Conservation (phyloP, 2,797 vertebrate species). For the Smutsia gigantea region DNA sequence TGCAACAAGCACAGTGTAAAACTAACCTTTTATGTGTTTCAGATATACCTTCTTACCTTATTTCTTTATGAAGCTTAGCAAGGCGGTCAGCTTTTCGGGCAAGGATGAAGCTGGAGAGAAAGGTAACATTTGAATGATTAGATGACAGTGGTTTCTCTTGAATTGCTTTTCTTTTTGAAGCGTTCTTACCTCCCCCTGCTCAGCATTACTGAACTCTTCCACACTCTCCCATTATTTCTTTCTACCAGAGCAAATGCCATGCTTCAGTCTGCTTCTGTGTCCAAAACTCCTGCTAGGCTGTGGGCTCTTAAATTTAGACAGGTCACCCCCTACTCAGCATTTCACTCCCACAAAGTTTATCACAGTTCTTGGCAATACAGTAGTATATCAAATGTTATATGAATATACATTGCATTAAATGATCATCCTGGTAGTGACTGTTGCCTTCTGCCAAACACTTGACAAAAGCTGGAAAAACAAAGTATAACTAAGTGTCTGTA, state of each 20-base stretch:
- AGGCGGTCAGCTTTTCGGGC: slow-evolving; percentile 86
- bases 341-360: slow-evolving; percentile 40
- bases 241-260: neutral
- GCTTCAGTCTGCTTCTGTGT: neutral
- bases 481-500: neutral
- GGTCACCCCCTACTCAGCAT: neutral
- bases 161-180: neutral
- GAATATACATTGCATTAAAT: slow-evolving; percentile 42
- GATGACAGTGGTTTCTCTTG: neutral
- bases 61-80: slow-evolving; percentile 85
- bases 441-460: slow-evolving; percentile 27
- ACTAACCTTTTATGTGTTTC: slow-evolving; percentile 31
- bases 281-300: neutral
- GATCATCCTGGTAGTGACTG: slow-evolving; percentile 1
- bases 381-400: slow-evolving; percentile 16
- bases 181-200: slow-evolving; percentile 4
- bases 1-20: neutral
- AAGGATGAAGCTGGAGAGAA: slow-evolving; percentile 88
- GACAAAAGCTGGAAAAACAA: slow-evolving; percentile 32
- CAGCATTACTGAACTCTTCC: neutral
- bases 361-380: neutral
- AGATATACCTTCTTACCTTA: slow-evolving; percentile 84
- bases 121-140: slow-evolving; percentile 61
- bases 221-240: neutral
- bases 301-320: neutral